Evolutionary conservation across 2,113 vertebrate genomes (phyloP), one percentile per base, ranked within the genome.

Genomic region (Sigmodon hispidus): DNA sequence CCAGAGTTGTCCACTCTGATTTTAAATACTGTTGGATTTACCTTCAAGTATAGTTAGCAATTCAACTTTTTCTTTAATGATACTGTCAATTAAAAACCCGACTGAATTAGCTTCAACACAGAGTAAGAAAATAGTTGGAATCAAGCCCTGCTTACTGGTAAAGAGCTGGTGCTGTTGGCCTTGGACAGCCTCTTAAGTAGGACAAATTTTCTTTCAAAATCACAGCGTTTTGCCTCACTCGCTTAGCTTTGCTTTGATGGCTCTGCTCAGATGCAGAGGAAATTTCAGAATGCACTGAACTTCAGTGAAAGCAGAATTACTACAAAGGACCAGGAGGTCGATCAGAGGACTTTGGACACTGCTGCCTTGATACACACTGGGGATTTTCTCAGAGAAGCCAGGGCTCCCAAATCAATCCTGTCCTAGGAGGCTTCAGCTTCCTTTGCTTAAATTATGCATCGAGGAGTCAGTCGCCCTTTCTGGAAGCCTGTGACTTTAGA

Each of bases 151-250:
- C 55, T 84, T 43, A 50, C 61, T 57, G 61, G 19, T 48, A 83
- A 83, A 93, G 72, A 70, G 24, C 88, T 80, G 85, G 70, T 31
- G 7, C 26, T n/a, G 6, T 83, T 5, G 15, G 40, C 16, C 61
- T 65, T 15, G 29, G 19, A 22, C 17, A 86, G 17, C 24, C n/a
- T 76, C 48, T 83, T 50, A 83, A 89, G 67, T 29, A 69, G 43
- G 79, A 65, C 22, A 92, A 40, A 83, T 77, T 90, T 70, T 95
- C 65, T 80, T 87, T 90, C 90, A 93, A 97, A 93, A 76, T 96
- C 67, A 70, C 19, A 5, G 7, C 22, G 76, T 40, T 76, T 87
- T 52, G 31, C 70, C 93, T 96, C 75, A 72, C 9, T 65, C 81
- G 40, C 50, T 88, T 69, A 48, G n/a, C n/a, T 97, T 91, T 87